A percentile compares a stretch with the other conserved stretches of the same genome.
Conservation (phyloP, 1,140 invertebrate genomes). For the Cydia splendana region DNA sequence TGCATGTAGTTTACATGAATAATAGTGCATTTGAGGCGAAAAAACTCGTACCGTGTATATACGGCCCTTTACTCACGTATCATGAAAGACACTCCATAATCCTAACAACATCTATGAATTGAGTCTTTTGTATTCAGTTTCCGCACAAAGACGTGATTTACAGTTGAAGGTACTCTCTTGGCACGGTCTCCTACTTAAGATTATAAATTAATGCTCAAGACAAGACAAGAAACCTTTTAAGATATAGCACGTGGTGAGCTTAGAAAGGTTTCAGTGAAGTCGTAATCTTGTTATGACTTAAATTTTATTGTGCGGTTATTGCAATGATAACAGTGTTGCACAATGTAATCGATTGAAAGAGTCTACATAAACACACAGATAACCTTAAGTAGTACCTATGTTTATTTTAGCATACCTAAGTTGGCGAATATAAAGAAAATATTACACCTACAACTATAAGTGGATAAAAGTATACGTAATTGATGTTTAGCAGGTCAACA, state of each 20-base stretch:
- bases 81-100: conserved; percentile 15
- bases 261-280: background rate
- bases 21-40: no score
- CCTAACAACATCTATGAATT: conserved; percentile 1
- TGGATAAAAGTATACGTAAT: no score
- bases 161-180: background rate
- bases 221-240: background rate
- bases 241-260: background rate
- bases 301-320: background rate
- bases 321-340: background rate
- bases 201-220: conserved; percentile 5
- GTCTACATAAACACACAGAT: no score
- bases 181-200: background rate
- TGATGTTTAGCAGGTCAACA: no score
- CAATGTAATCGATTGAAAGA: background rate
- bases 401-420: no score
- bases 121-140: conserved; percentile 29
- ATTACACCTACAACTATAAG: no score
- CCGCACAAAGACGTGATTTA: conserved; percentile 26
- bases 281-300: background rate
- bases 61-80: background rate
- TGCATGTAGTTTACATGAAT: no score
- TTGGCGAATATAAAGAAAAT: no score
- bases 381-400: no score
- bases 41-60: no score